A percentile compares a stretch with the other conserved stretches of the same genome.
phyloP scores from a whole-genome alignment of 2,888 invertebrate genomes.

The Elmis aenea region DNA sequence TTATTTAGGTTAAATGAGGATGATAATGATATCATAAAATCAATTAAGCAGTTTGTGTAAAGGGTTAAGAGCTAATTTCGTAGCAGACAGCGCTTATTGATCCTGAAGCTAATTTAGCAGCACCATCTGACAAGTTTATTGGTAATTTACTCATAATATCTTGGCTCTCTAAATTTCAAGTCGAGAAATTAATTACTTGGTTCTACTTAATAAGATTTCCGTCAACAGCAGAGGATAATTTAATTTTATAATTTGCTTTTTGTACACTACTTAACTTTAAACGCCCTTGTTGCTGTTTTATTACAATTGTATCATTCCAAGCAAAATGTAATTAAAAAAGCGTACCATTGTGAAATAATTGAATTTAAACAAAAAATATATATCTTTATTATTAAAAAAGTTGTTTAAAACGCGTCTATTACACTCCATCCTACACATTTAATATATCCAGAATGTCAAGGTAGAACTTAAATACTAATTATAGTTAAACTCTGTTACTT shows the following conservation, averaged over 20 bases:
- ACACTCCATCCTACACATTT: too few species aligned
- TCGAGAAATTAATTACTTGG: conserved; percentile 27
- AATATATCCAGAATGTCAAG: too few species aligned
- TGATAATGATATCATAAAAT: conserved; percentile 30
- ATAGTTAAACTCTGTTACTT: too few species aligned
- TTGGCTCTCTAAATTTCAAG: conserved; percentile 24
- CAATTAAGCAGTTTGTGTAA: conserved; percentile 31
- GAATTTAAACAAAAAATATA: too few species aligned
- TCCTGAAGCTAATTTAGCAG: conserved; percentile 29
- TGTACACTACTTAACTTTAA: too few species aligned
- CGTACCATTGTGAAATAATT: too few species aligned
- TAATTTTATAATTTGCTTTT: conserved; percentile 8
- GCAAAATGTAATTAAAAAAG: too few species aligned
- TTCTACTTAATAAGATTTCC: conserved; percentile 23
- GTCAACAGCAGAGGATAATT: conserved; percentile 18
- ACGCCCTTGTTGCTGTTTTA: too few species aligned
- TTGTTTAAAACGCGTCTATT: too few species aligned
- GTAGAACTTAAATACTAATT: too few species aligned
- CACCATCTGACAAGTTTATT: conserved; percentile 31
- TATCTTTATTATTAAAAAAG: too few species aligned
- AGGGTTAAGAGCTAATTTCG: conserved; percentile 32
- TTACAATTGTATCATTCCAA: too few species aligned
- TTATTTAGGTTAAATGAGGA: conserved; percentile 9
- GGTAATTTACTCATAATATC: conserved; percentile 33
- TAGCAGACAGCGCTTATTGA: conserved; percentile 31